These are phyloP conservation scores for Caloenas nicobarica DNA, from an alignment of 2,113 vertebrate genomes.

Conservation along the genomic window DNA sequence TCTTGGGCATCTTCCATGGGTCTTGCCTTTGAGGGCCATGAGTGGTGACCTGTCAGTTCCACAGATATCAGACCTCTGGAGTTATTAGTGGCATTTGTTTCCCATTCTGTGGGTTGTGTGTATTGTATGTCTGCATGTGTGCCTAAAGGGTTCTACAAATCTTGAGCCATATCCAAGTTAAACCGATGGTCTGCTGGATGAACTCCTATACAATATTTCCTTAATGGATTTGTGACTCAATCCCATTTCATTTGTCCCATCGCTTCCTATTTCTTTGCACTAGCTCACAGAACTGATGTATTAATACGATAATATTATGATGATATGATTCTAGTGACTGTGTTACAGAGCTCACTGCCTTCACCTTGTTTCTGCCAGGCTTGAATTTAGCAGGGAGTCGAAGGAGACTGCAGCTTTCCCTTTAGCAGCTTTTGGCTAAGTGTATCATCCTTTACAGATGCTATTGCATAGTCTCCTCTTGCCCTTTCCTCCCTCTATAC, in stretches of 20 bases:
- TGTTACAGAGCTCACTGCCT: background rate
- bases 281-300: background rate
- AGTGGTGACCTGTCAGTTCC: background rate
- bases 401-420: background rate
- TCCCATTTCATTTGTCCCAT: background rate
- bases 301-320: background rate
- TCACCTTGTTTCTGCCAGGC: background rate
- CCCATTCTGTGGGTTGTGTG: background rate
- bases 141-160: background rate
- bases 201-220: background rate
- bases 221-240: background rate
- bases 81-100: background rate
- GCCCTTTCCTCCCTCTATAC: background rate
- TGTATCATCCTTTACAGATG: background rate
- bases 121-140: accelerated
- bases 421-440: background rate
- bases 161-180: background rate
- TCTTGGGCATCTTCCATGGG: background rate
- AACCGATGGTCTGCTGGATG: background rate
- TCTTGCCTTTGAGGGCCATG: background rate
- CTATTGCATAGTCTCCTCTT: background rate
- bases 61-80: background rate
- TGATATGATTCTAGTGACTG: background rate
- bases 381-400: background rate
- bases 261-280: background rate